Base-by-base conservation (phyloP, 2,113 vertebrate genomes). In the Microtus richardsoni region DNA sequence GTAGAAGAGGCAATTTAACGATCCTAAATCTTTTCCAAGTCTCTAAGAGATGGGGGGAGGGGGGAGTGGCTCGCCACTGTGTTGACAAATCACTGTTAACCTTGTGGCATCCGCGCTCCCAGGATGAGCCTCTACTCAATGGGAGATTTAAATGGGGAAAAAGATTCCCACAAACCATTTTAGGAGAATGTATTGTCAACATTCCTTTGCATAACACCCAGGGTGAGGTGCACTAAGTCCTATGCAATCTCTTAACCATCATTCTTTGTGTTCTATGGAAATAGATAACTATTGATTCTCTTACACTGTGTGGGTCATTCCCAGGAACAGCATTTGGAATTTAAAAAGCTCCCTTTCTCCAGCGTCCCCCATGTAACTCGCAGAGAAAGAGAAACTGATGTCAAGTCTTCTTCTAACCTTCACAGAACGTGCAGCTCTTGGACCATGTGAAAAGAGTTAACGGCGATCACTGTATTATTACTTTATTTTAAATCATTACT, bases 261-360 rank as follows among this genome's bases (percentile, higher is more conserved):
- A 21, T 54, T 84, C 86, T 33, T 19, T 70, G 71, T 74, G 44
- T 16, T 96, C 16, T n/a, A 19, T n/a, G 92, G 75, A 89, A 90
- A 93, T 74, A 89, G 83, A 84, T 54, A 96, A 87, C 94, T 92
- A 96, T 87, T 71, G 41, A 39, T 64, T 88, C 78, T 58, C 85
- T 86, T 71, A 7, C 52, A 92, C 86, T 64, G 92, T 92, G 95
- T 97, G 91, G 47, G 80, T 68, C n/a, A 71, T 80, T 44, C 66
- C 58, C 60, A 92, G 75, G 52, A 68, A 84, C 11, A n/a, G 24
- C 75, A 58, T 58, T 58, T 71, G 41, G 36, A 90, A 86, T 68
- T 22, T 52, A 7, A 47, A 54, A n/a, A 44, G 33, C 24, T 62
- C 82, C 30, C 80, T 66, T 93, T 16, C 66, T 79, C 93, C 3